Conservation (phyloP, 2,888 invertebrate species). For the Ormyrus rosae region DNA sequence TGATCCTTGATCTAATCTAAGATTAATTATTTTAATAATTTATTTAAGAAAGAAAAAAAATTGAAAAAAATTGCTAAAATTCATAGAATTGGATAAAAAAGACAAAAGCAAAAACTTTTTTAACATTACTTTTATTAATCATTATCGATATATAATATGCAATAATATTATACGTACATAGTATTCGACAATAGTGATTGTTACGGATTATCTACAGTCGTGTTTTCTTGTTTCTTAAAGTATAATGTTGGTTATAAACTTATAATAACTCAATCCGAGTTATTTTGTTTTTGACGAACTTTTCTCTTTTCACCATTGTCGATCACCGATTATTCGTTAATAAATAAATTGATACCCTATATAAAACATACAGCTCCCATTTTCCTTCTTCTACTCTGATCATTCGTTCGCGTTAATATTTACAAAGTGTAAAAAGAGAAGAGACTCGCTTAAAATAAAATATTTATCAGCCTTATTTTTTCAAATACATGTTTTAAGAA, state of each 20-base stretch:
- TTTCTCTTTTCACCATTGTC: conserved; percentile 59
- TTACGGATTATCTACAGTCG: conserved; percentile 74
- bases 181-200: conserved; percentile 73
- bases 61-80: conserved; percentile 32
- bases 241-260: conserved; percentile 33
- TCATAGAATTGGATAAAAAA: not conserved
- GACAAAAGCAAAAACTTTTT: conserved; percentile 62
- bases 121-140: conserved; percentile 74
- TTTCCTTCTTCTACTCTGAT: conserved; percentile 60
- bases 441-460: conserved; percentile 63
- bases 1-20: too few species aligned
- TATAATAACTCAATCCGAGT: conserved; percentile 53
- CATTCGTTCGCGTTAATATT: conserved; percentile 61
- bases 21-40: too few species aligned
- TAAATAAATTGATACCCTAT: conserved; percentile 73
- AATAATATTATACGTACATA: conserved; percentile 66
- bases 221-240: conserved; percentile 64
- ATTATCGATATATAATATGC: conserved; percentile 72
- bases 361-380: conserved; percentile 68
- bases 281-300: conserved; percentile 38
- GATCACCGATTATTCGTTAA: conserved; percentile 64
- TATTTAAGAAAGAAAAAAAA: not conserved
- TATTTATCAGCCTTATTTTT: conserved; percentile 58
- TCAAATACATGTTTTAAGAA: conserved; percentile 28
- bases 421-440: conserved; percentile 67